These are phyloP conservation scores for Takifugu bimaculatus DNA, from an alignment of 2,113 vertebrate species.

Conservation along the genomic window DNA sequence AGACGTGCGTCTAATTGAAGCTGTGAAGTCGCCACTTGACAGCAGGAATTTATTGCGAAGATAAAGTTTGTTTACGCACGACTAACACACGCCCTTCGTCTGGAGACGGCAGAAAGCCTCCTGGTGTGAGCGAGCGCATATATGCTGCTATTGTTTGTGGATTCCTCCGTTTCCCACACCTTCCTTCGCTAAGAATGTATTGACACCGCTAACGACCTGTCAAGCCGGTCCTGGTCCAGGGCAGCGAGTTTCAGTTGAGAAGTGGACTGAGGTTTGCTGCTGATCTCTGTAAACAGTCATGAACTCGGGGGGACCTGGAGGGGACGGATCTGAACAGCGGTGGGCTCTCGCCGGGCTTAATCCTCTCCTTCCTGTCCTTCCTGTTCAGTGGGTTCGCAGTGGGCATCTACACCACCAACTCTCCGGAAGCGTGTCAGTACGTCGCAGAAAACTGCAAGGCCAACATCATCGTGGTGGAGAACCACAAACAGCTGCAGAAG, in stretches of 20 bases:
- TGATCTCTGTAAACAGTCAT: no score
- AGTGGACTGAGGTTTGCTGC: background rate
- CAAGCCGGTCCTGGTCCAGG: conserved; percentile 10
- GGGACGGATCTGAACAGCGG: no score
- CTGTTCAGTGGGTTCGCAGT: conserved; percentile 84
- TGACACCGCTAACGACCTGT: background rate
- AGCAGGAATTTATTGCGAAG: background rate
- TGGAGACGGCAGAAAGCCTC: background rate
- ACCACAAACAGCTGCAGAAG: conserved; percentile 87
- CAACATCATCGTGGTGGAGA: conserved; percentile 86
- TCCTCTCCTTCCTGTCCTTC: background rate
- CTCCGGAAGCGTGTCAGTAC: conserved; percentile 84
- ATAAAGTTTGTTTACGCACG: no score
- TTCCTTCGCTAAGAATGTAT: background rate
- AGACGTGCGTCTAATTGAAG: background rate
- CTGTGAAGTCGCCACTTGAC: background rate
- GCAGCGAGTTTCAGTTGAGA: background rate
- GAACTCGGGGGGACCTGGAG: no score
- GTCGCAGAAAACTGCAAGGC: conserved; percentile 82
- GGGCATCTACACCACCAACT: conserved; percentile 93
- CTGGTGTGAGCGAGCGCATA: background rate
- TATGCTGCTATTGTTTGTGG: background rate
- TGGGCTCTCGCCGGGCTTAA: no score
- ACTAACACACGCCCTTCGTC: background rate
- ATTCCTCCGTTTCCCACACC: conserved; percentile 3